A percentile compares a stretch with the other conserved stretches of the same genome.
Conservation (phyloP, 2,113 vertebrate species). For the Columba janthina region DNA sequence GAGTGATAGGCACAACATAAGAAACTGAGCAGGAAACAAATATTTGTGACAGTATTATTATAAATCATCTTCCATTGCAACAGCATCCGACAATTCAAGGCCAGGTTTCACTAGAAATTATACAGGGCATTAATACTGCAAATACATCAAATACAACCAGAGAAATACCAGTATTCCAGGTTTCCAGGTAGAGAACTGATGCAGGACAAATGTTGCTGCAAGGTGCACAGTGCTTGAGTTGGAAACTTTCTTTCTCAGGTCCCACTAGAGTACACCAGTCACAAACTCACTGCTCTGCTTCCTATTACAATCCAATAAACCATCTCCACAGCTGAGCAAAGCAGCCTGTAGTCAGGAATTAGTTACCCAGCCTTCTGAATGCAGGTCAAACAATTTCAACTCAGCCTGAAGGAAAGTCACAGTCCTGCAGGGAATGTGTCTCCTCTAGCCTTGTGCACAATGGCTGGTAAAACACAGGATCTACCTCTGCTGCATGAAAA, state of each 20-base stretch:
- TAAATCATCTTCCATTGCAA: background rate
- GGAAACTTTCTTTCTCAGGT: background rate
- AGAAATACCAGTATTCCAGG: background rate
- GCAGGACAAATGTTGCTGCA: background rate
- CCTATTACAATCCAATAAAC: background rate
- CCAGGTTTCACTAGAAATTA: background rate
- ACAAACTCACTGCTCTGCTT: background rate
- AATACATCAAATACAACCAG: background rate
- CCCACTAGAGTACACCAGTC: background rate
- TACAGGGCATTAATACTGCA: background rate
- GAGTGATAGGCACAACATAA: background rate
- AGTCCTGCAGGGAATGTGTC: background rate
- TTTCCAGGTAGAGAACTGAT: background rate
- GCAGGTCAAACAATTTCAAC: background rate
- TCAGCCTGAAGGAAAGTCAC: background rate
- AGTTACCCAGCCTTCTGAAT: background rate
- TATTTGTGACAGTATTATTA: background rate
- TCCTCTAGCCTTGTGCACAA: background rate
- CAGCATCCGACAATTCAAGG: background rate
- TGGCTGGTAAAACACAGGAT: background rate
- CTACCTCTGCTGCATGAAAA: background rate
- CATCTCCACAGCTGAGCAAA: background rate
- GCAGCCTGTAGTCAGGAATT: background rate
- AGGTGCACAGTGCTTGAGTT: background rate
- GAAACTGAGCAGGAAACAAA: background rate